A percentile compares a stretch with the other conserved stretches of the same genome.
phyloP scores from a whole-genome alignment of 2,888 invertebrate genomes.

The Eulithis testata region DNA sequence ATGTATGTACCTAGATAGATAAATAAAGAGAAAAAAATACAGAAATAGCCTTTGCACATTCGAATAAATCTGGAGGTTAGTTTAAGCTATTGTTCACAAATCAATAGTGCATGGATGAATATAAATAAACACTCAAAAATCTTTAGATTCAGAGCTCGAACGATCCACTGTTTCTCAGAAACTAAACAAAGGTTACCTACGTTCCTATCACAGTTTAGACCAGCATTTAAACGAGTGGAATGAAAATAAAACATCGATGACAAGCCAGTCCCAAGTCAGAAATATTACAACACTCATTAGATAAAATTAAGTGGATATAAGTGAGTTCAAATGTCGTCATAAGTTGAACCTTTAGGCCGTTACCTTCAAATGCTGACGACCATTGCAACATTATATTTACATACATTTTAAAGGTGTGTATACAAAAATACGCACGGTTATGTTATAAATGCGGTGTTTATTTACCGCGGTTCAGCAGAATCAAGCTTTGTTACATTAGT shows the following conservation, averaged over 20 bases:
- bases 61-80: neutral
- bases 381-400: conserved; percentile 44
- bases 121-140: conserved; percentile 5
- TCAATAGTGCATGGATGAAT: neutral
- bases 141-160: conserved; percentile 66
- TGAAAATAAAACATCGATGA: conserved; percentile 22
- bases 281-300: conserved; percentile 45
- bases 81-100: conserved; percentile 7
- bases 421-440: conserved; percentile 27
- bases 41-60: neutral
- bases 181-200: conserved; percentile 58
- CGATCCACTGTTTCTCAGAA: conserved; percentile 64
- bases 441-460: conserved; percentile 23
- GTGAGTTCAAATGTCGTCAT: conserved; percentile 44
- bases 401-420: conserved; percentile 23
- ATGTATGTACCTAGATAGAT: neutral
- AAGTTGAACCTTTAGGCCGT: conserved; percentile 47
- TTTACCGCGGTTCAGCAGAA: conserved; percentile 15
- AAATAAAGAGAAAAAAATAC: neutral
- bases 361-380: conserved; percentile 48
- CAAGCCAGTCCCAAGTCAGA: conserved; percentile 32
- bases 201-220: no score
- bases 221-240: neutral
- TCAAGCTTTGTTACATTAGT: neutral
- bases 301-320: conserved; percentile 48